A percentile compares a stretch with the other conserved stretches of the same genome.
phyloP scores from a whole-genome alignment of 1,140 invertebrate genomes.

The Polypedilum vanderplanki region DNA sequence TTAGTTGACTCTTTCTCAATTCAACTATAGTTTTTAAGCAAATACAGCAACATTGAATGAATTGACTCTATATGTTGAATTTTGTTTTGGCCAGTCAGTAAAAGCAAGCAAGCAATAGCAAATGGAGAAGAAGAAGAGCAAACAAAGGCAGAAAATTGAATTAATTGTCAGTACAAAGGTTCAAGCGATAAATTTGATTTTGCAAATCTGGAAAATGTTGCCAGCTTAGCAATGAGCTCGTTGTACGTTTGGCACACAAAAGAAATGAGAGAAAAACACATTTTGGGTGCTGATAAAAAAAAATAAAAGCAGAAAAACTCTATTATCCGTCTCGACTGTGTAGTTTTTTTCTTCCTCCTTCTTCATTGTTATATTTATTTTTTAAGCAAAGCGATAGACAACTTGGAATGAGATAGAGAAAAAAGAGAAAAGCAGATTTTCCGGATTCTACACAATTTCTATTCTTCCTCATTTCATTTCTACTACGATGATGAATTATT shows the following conservation, averaged over 20 bases:
- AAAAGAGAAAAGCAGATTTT: not conserved
- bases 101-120: not conserved
- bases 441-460: not conserved
- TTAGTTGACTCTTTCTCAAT: not conserved
- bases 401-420: not conserved
- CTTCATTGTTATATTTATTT: not conserved
- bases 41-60: conserved; percentile 1
- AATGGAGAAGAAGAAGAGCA: not conserved
- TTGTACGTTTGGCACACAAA: not conserved
- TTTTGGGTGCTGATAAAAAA: conserved; percentile 4
- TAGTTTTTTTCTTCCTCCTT: not conserved
- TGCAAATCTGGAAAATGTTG: conserved; percentile 17
- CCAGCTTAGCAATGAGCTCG: conserved; percentile 1
- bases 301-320: not conserved
- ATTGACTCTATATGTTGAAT: too few species aligned
- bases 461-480: not conserved
- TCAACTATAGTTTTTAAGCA: not conserved
- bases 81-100: not conserved
- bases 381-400: not conserved
- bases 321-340: conserved; percentile 4
- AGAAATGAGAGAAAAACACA: conserved; percentile 1
- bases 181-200: conserved; percentile 19
- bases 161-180: conserved; percentile 18
- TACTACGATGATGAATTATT: conserved; percentile 17
- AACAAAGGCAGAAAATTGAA: conserved; percentile 12